phyloP scores from a whole-genome alignment of 64 coral and sea anemone species.

The Cladopsammia gracilis region DNA sequence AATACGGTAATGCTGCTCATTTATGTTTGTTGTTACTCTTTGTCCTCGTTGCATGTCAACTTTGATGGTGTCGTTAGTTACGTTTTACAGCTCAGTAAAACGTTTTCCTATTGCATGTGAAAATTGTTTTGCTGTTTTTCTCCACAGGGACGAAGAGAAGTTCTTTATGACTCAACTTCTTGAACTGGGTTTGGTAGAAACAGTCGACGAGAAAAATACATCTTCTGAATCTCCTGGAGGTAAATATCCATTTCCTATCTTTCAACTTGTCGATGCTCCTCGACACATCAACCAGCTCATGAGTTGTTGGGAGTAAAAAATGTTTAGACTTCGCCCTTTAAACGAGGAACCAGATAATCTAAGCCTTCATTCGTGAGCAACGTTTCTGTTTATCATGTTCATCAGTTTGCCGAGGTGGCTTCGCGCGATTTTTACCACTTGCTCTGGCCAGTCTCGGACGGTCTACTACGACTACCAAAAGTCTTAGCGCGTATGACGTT shows the following conservation, averaged over 20 bases:
- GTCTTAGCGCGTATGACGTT: no score
- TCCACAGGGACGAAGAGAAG: constrained; percentile 41
- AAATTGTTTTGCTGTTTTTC: background rate
- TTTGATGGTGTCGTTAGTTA: background rate
- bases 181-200: constrained; percentile 47
- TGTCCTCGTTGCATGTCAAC: background rate
- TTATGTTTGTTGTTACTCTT: background rate
- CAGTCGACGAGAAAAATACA: background rate
- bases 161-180: constrained; percentile 21
- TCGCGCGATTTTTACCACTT: no score
- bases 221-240: background rate
- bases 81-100: no score
- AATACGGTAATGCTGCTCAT: background rate
- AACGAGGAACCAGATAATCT: no score
- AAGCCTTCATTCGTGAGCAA: no score
- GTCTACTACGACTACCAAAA: no score
- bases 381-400: no score
- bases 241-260: background rate
- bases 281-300: no score
- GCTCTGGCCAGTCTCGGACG: no score
- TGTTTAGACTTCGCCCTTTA: no score
- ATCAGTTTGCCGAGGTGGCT: no score
- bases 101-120: background rate
- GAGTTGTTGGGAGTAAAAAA: no score
- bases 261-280: background rate